These are phyloP conservation scores for Danio jaintianensis DNA, from an alignment of 2,797 vertebrate species.

Conservation along the genomic window DNA sequence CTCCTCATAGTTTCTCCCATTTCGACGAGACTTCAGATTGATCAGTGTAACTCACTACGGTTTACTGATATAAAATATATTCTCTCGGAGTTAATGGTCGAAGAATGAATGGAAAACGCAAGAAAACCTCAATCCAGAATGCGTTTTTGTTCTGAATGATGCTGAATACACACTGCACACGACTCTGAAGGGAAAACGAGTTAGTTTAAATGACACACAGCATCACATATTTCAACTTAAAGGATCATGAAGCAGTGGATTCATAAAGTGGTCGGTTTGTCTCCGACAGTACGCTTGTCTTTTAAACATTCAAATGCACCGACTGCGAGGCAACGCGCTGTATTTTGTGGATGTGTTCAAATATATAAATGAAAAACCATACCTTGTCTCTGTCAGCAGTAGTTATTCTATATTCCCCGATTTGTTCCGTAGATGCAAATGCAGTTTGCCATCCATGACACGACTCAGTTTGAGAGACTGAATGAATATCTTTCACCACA, in stretches of 20 bases:
- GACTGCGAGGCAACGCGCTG: constrained; percentile 6
- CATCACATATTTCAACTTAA: constrained; percentile 17
- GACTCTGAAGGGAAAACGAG: background rate
- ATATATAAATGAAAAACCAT: constrained; percentile 51
- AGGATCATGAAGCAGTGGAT: background rate
- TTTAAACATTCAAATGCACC: background rate
- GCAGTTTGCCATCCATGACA: constrained; percentile 86
- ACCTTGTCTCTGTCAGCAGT: constrained; percentile 85
- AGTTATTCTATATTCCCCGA: constrained; percentile 83
- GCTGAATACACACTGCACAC: background rate
- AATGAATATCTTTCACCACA: constrained; percentile 70
- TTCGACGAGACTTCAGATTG: background rate
- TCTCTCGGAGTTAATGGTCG: constrained; percentile 11
- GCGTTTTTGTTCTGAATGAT: background rate
- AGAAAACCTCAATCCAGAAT: background rate
- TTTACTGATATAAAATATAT: background rate
- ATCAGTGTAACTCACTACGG: background rate
- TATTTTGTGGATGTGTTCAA: background rate
- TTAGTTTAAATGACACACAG: background rate
- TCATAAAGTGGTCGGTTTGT: constrained; percentile 2
- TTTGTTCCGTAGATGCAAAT: constrained; percentile 80
- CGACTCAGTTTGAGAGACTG: constrained; percentile 74
- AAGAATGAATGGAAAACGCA: background rate
- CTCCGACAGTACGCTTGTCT: background rate
- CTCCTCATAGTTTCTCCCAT: background rate